Evolutionary conservation across 2,888 invertebrate genomes (phyloP), one percentile per base, ranked within the genome.

Genomic region (Panorpa germanica): DNA sequence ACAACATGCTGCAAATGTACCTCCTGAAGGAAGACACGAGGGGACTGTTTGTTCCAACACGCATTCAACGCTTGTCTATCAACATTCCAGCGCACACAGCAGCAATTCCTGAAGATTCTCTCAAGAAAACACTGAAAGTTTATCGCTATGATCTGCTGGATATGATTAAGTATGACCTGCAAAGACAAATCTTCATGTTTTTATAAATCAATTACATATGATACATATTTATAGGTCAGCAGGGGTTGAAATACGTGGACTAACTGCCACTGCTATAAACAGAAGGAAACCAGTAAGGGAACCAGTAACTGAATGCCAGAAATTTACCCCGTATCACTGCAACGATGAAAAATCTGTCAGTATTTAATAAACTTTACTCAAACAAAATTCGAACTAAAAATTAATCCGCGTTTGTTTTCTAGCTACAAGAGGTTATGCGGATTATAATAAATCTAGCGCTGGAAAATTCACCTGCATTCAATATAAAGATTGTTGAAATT

Each of bases 1-100:
- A 91, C 54, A 77, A 78, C 19, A 75, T 91, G 71, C 59, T 91
- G 9, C 90, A 91, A 52, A 68, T 81, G 42, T 66, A 70, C 41
- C 70, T 86, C 27, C 48, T 85, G 15, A 66, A 70, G 15, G 60
- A 70, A 33, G 70, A 73, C 37, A 65, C 70, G 2, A 63, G 78
- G 15, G 65, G 70, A 3, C 62, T 83, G 4, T 63, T 71, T 42
- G 63, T 83, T 1, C 85, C 86, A 0, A 81, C 78, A 1, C 64
- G 74, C 31, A 70, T 83, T 17, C 66, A 70, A 41, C 70, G 63
- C 41, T 48, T 81, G 1, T 60, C 64, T 10, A 75, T 83, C 23
- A 68, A 78, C 42, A 70, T 75, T 1, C 52, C 49, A 2, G 62
- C 65, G 50, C 72, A 72, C 39, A 58, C 63, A 7, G 49, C 65